Conservation (phyloP, 2,113 vertebrate genomes). For the Leptobrachium leishanense region DNA sequence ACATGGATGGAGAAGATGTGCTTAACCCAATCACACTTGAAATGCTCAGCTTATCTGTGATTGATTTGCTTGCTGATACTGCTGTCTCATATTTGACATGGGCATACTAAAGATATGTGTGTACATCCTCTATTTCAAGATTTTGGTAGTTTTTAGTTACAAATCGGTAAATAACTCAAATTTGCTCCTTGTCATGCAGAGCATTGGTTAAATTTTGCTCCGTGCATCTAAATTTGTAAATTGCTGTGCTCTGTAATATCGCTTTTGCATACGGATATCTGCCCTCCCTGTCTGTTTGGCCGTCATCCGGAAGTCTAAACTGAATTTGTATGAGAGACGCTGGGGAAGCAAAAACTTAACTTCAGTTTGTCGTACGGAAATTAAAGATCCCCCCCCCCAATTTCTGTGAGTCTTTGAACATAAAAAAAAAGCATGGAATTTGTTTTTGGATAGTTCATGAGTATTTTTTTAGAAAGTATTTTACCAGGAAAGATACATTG, state of each 20-base stretch:
- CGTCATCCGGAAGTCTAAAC: not conserved
- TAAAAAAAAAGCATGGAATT: conserved; percentile 8
- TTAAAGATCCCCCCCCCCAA: conserved; percentile 13
- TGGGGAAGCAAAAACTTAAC: conserved; percentile 17
- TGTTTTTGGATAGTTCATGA: not conserved
- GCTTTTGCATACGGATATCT: not conserved
- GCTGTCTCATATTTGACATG: conserved; percentile 21
- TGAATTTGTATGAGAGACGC: conserved; percentile 7
- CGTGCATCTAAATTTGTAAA: conserved; percentile 7
- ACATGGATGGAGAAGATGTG: not conserved
- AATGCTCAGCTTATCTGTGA: conserved; percentile 10
- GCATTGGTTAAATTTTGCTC: not conserved
- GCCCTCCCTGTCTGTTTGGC: not conserved
- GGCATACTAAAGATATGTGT: not conserved
- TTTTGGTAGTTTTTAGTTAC: conserved; percentile 21
- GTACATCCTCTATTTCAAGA: conserved; percentile 9
- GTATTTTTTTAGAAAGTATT: too few species aligned
- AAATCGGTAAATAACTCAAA: conserved; percentile 10
- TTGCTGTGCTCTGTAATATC: not conserved
- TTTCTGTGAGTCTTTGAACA: not conserved
- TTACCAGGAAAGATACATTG: too few species aligned
- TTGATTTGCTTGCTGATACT: conserved; percentile 30
- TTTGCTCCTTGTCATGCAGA: not conserved
- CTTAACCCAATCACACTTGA: conserved; percentile 13
- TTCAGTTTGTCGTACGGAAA: conserved; percentile 15